Percentiles rank a stretch among this genome's conserved stretches.
These are phyloP conservation scores for Cariama cristata DNA, from an alignment of 2,113 vertebrate genomes.

Conservation along the genomic window DNA sequence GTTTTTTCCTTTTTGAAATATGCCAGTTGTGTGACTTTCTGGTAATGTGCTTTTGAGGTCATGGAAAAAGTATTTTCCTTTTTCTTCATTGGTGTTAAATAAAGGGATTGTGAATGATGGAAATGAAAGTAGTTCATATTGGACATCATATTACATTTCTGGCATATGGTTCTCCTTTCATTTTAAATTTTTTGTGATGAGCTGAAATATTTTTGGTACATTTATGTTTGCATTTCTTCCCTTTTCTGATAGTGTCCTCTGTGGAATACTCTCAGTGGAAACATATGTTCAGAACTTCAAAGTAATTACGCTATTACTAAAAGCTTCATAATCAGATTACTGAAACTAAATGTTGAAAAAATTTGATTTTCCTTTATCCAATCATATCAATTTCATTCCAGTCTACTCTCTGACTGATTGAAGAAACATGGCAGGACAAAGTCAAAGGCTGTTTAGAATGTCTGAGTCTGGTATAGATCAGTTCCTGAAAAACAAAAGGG, in stretches of 20 bases:
- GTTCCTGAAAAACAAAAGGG: not conserved
- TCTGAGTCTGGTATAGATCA: not conserved
- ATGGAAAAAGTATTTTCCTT: not conserved
- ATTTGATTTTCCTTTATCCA: conserved; percentile 79
- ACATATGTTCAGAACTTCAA: conserved; percentile 77
- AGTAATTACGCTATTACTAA: conserved; percentile 83
- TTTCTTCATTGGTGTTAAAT: not conserved
- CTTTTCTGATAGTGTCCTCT: conserved; percentile 59
- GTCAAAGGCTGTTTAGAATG: conserved; percentile 31
- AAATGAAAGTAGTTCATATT: not conserved
- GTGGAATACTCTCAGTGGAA: conserved; percentile 68
- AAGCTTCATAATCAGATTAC: conserved; percentile 83
- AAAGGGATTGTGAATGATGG: not conserved
- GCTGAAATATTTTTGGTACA: not conserved
- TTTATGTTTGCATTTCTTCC: conserved; percentile 39
- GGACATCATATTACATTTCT: not conserved
- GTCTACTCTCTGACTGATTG: conserved; percentile 59
- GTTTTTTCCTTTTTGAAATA: not conserved
- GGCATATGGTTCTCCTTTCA: conserved; percentile 29
- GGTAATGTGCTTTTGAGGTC: not conserved
- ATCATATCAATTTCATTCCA: conserved; percentile 73
- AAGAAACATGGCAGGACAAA: conserved; percentile 62
- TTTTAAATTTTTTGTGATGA: conserved; percentile 35
- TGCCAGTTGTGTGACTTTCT: not conserved
- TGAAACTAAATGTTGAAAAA: conserved; percentile 74